phyloP scores from a whole-genome alignment of 1,140 invertebrate species.

The Colletes gigas region DNA sequence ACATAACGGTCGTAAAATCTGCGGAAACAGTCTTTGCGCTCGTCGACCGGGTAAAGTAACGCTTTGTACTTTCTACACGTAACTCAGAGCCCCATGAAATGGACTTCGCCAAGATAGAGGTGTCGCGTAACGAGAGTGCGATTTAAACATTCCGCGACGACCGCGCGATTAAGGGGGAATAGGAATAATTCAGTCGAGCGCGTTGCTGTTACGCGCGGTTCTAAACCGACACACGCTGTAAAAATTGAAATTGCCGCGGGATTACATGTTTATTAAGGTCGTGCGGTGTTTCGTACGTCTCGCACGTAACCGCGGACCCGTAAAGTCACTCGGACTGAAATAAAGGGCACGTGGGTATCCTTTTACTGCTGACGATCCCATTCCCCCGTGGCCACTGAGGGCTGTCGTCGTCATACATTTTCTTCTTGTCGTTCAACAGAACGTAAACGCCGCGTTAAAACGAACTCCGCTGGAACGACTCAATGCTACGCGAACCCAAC shows the following conservation, averaged over 20 bases:
- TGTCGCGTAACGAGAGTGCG: not conserved
- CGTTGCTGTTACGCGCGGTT: not conserved
- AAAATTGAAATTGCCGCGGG: constrained; percentile 17
- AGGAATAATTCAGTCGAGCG: constrained; percentile 15
- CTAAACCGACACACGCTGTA: constrained; percentile 8
- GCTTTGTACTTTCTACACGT: constrained; percentile 38
- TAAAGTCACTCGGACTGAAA: constrained; percentile 21
- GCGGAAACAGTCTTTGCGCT: not conserved
- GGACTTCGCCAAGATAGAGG: too few relatives aligned
- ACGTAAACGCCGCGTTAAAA: not conserved
- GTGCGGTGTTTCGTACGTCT: constrained; percentile 24
- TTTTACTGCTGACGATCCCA: constrained; percentile 37
- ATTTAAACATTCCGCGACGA: constrained; percentile 1
- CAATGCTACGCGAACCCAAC: not conserved
- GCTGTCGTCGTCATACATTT: not conserved
- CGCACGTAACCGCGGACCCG: constrained; percentile 42
- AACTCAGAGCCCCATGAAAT: constrained; percentile 39
- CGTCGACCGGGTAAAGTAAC: not conserved
- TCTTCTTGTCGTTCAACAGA: not conserved
- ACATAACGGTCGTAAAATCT: not conserved
- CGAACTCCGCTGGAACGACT: not conserved
- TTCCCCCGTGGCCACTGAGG: not conserved
- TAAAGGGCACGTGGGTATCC: not conserved
- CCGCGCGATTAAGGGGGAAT: not conserved
- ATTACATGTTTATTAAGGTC: constrained; percentile 7